These are phyloP conservation scores for Pristionchus japonicus DNA, from an alignment of 2,888 invertebrate genomes.

Conservation along the genomic window DNA sequence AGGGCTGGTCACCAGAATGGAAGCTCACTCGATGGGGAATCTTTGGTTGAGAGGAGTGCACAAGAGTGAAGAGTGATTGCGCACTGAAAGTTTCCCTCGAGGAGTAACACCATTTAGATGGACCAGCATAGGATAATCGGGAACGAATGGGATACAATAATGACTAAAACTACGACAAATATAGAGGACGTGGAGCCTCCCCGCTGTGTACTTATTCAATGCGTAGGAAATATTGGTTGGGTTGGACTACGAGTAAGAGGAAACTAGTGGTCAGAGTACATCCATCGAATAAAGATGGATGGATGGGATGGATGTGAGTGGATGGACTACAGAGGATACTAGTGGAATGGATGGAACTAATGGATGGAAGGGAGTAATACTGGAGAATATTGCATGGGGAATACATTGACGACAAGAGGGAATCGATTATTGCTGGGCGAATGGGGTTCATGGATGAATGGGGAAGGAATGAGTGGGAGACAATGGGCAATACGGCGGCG, in stretches of 20 bases:
- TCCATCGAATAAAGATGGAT: neutral
- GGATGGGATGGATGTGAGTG: neutral
- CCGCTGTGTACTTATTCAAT: conserved; percentile 23
- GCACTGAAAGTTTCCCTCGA: neutral
- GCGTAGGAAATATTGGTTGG: neutral
- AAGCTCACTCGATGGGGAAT: neutral
- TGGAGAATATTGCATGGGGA: neutral
- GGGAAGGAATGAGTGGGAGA: neutral
- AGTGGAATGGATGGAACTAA: neutral
- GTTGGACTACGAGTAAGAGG: neutral
- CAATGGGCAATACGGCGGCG: neutral
- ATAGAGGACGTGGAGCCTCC: conserved; percentile 23
- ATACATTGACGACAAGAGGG: neutral
- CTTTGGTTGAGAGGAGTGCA: neutral
- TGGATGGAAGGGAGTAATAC: neutral
- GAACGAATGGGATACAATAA: neutral
- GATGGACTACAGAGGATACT: neutral
- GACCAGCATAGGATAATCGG: neutral
- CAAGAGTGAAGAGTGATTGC: neutral
- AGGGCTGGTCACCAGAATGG: neutral
- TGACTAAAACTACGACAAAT: neutral
- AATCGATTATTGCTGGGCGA: neutral
- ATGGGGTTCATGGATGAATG: neutral
- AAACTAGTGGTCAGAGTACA: neutral
- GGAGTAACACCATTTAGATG: neutral